phyloP scores from a whole-genome alignment of 2,797 vertebrate genomes.

The Halcyon leucocephala region DNA sequence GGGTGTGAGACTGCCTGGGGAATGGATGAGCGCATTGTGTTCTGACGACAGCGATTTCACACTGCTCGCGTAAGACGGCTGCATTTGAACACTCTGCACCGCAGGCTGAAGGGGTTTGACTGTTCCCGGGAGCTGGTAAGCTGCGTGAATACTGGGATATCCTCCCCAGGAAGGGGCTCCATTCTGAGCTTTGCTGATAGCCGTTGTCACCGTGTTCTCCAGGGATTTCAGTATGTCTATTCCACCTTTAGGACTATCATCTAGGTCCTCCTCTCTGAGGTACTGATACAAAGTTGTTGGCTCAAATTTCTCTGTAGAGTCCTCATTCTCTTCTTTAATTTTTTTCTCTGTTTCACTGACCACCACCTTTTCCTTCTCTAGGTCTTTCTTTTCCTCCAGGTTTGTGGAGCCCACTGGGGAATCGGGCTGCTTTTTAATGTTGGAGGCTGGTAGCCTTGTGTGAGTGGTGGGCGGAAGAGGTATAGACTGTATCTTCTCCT shows the following conservation, averaged over 20 bases:
- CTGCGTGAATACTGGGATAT: conserved; percentile 97
- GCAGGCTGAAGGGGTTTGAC: conserved; percentile 84
- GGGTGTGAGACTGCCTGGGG: conserved; percentile 90
- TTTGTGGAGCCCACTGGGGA: conserved; percentile 82
- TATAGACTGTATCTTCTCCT: conserved; percentile 97
- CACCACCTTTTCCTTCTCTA: conserved; percentile 80
- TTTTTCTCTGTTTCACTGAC: conserved; percentile 82
- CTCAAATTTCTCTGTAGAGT: conserved; percentile 82
- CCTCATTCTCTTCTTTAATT: conserved; percentile 94
- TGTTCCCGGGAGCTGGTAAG: conserved; percentile 94
- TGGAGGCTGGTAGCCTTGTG: conserved; percentile 86
- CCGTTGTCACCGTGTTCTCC: conserved; percentile 95
- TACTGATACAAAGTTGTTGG: conserved; percentile 89
- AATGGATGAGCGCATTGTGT: conserved; percentile 85
- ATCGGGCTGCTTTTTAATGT: conserved; percentile 87
- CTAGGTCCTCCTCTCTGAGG: conserved; percentile 95
- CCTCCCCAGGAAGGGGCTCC: conserved; percentile 97
- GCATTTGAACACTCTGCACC: conserved; percentile 90
- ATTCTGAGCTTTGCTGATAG: conserved; percentile 98
- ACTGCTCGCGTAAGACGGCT: conserved; percentile 85
- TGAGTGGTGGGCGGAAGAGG: conserved; percentile 93
- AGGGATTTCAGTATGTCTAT: conserved; percentile 96
- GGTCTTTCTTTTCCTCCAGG: conserved; percentile 85
- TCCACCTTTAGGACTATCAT: conserved; percentile 92
- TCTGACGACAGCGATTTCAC: conserved; percentile 85